Evolutionary conservation across 2,888 invertebrate genomes (phyloP).

Genomic region (Lithodes maja): DNA sequence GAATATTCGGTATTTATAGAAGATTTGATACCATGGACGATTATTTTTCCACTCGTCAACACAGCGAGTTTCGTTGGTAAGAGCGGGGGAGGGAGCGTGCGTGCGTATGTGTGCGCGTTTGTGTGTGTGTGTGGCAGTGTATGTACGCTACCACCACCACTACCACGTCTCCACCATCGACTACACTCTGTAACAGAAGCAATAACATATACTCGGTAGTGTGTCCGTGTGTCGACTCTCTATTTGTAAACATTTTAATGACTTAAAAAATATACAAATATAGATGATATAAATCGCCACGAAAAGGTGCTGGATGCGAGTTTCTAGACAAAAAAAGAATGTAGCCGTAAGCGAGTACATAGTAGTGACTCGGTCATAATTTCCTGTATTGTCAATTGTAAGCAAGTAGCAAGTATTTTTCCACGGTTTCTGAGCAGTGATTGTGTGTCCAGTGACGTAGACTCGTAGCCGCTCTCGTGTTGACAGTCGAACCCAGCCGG

Average conservation of each 20-base stretch:
- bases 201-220: slow-evolving; percentile 68
- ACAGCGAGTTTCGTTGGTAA: neutral
- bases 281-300: slow-evolving; percentile 46
- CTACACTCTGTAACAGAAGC: slow-evolving; percentile 65
- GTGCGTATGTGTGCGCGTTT: neutral
- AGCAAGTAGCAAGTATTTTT: slow-evolving; percentile 63
- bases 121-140: neutral
- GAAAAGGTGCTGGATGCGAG: slow-evolving; percentile 44
- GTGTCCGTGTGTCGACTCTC: slow-evolving; percentile 56
- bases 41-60: neutral
- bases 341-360: slow-evolving; percentile 1
- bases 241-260: slow-evolving; percentile 52
- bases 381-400: slow-evolving; percentile 48
- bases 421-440: slow-evolving; percentile 52
- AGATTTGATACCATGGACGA: neutral
- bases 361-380: slow-evolving; percentile 1
- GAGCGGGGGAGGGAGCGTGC: neutral
- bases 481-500: neutral
- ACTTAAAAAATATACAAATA: slow-evolving; percentile 34
- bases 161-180: neutral
- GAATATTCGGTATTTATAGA: slow-evolving; percentile 4
- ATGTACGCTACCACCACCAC: slow-evolving; percentile 5
- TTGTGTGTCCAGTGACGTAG: slow-evolving; percentile 49
- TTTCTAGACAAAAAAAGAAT: slow-evolving; percentile 25
- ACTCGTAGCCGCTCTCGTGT: slow-evolving; percentile 2